Conservation (phyloP, 1,140 invertebrate species). For the Leptinotarsa undecemlineata region DNA sequence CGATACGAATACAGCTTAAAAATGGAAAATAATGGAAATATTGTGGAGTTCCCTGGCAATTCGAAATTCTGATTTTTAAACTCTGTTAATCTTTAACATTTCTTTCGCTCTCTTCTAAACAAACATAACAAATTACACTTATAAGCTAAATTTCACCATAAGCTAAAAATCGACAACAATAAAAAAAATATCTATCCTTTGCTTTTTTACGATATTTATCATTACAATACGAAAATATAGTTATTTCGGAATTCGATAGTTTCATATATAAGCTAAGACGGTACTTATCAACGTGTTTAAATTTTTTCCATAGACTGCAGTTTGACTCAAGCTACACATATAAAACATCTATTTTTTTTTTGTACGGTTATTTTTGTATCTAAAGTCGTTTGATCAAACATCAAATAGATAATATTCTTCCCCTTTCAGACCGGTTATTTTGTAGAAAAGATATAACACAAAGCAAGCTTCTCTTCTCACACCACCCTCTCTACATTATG, state of each 20-base stretch:
- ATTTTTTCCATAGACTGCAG: conserved; percentile 26
- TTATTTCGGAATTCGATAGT: conserved; percentile 50
- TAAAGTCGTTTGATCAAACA: conserved; percentile 21
- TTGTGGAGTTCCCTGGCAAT: conserved; percentile 19
- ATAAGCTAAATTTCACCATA: conserved; percentile 41
- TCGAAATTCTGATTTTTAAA: conserved; percentile 34
- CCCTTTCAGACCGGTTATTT: conserved; percentile 5
- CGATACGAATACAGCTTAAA: background rate
- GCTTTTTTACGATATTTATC: conserved; percentile 43
- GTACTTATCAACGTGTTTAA: conserved; percentile 34
- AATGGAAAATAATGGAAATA: conserved; percentile 16
- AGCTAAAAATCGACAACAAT: conserved; percentile 49
- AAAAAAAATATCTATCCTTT: conserved; percentile 45
- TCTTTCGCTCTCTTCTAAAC: conserved; percentile 37
- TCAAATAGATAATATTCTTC: conserved; percentile 10
- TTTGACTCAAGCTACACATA: conserved; percentile 45
- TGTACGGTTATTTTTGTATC: conserved; percentile 33
- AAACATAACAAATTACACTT: conserved; percentile 47
- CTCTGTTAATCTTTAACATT: conserved; percentile 47
- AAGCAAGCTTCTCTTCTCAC: background rate
- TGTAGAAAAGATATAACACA: background rate
- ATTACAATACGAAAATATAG: conserved; percentile 50
- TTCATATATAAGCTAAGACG: conserved; percentile 42
- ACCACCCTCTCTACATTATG: background rate
- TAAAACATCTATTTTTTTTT: conserved; percentile 43